These are phyloP conservation scores for Junonia oenone DNA, from an alignment of 2,888 invertebrate genomes.

Conservation along the genomic window DNA sequence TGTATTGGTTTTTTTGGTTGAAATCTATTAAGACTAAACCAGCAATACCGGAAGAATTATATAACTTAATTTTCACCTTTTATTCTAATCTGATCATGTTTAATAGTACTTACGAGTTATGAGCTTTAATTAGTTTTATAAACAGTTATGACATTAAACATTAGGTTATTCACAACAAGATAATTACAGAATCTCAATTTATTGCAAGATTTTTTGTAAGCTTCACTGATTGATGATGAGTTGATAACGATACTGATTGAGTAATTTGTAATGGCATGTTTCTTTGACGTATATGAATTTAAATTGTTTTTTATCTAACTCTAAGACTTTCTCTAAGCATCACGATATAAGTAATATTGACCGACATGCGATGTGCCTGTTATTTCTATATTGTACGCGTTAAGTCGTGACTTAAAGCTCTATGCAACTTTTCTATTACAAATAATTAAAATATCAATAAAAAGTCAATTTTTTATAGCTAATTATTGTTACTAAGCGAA, in stretches of 20 bases:
- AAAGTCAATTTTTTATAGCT: no score
- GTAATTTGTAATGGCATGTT: slow-evolving; percentile 15
- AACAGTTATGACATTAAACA: neutral
- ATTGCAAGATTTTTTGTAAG: slow-evolving; percentile 8
- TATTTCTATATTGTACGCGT: neutral
- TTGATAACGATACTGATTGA: slow-evolving; percentile 15
- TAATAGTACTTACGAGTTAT: no score
- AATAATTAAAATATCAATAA: neutral
- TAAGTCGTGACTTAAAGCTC: neutral
- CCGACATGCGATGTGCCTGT: neutral
- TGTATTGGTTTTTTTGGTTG: no score
- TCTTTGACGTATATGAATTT: slow-evolving; percentile 12
- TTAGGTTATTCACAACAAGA: neutral
- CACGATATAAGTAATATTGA: neutral
- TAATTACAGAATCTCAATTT: slow-evolving; percentile 9
- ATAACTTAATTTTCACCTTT: no score
- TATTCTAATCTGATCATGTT: no score
- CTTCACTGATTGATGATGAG: slow-evolving; percentile 11
- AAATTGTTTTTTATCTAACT: slow-evolving; percentile 2
- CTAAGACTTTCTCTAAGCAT: slow-evolving; percentile 1
- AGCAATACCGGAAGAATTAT: no score
- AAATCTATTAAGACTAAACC: no score
- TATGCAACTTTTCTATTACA: neutral
- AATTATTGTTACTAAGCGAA: neutral
- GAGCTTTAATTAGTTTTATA: neutral